These are phyloP conservation scores for Poecilia latipinna DNA, from an alignment of 2,113 vertebrate species.

Conservation along the genomic window DNA sequence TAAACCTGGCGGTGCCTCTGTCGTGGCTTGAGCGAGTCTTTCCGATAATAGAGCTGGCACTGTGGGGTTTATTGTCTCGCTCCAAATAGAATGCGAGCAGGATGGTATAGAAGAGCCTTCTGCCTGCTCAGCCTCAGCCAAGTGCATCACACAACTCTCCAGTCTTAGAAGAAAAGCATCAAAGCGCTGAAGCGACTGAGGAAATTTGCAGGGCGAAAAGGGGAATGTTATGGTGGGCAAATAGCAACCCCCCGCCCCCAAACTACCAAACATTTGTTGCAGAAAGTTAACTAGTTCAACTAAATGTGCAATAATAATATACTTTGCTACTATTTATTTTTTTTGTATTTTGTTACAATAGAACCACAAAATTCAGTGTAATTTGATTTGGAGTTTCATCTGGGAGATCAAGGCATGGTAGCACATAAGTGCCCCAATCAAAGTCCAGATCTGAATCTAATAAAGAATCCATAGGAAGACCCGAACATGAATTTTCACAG, in stretches of 20 bases:
- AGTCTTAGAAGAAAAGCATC: background rate
- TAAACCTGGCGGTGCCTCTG: slow-evolving; percentile 3
- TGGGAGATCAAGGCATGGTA: too few relatives aligned
- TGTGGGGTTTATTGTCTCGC: slow-evolving; percentile 1
- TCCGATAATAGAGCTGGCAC: slow-evolving; percentile 12
- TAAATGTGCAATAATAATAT: too few relatives aligned
- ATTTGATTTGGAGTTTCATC: too few relatives aligned
- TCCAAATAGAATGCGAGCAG: background rate
- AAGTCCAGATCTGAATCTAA: too few relatives aligned
- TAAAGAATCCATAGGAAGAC: too few relatives aligned
- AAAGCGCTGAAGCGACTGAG: background rate
- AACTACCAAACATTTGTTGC: background rate
- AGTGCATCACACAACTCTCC: slow-evolving; percentile 4
- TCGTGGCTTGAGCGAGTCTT: slow-evolving; percentile 1
- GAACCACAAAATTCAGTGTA: too few relatives aligned
- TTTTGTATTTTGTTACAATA: too few relatives aligned
- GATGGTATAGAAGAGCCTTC: slow-evolving; percentile 1
- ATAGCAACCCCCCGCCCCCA: background rate
- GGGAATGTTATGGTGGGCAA: background rate
- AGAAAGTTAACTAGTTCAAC: too few relatives aligned
- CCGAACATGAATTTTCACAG: too few relatives aligned
- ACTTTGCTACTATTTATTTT: too few relatives aligned
- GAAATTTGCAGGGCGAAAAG: background rate
- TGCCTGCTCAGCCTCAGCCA: slow-evolving; percentile 2
- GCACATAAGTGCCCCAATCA: too few relatives aligned